Percentiles rank a stretch among this genome's conserved stretches.
These are phyloP conservation scores for Numenius arquata DNA, from an alignment of 2,113 vertebrate species.

Conservation along the genomic window DNA sequence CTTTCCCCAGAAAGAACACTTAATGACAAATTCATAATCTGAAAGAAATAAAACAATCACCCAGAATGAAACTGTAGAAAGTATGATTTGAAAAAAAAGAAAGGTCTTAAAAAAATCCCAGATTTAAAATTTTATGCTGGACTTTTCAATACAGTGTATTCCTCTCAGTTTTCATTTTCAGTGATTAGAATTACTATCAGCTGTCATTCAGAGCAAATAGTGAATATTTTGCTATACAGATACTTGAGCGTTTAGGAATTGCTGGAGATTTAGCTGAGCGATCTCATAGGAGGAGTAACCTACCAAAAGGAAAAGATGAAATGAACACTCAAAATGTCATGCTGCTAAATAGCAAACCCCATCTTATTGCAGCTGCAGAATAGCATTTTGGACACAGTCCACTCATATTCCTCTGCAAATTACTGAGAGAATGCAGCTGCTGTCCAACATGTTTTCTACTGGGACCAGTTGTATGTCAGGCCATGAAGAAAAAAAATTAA, in stretches of 20 bases:
- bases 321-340: neutral
- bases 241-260: neutral
- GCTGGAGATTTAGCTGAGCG: neutral
- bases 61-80: neutral
- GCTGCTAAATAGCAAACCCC: neutral
- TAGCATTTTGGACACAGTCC: constrained; percentile 20
- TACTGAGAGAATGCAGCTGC: constrained; percentile 18
- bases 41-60: neutral
- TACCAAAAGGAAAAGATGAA: neutral
- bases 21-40: neutral
- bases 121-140: neutral
- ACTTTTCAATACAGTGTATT: neutral
- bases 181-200: neutral
- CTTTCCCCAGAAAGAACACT: neutral
- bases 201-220: neutral
- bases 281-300: neutral
- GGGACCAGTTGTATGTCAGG: constrained; percentile 5
- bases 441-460: constrained; percentile 37
- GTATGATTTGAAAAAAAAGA: neutral
- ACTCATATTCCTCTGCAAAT: neutral
- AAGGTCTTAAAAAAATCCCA: too few species aligned
- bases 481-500: neutral
- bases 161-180: neutral
- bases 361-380: constrained; percentile 34
- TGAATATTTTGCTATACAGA: neutral